phyloP scores from a whole-genome alignment of 2,797 vertebrate genomes.

The Dryobates pubescens region DNA sequence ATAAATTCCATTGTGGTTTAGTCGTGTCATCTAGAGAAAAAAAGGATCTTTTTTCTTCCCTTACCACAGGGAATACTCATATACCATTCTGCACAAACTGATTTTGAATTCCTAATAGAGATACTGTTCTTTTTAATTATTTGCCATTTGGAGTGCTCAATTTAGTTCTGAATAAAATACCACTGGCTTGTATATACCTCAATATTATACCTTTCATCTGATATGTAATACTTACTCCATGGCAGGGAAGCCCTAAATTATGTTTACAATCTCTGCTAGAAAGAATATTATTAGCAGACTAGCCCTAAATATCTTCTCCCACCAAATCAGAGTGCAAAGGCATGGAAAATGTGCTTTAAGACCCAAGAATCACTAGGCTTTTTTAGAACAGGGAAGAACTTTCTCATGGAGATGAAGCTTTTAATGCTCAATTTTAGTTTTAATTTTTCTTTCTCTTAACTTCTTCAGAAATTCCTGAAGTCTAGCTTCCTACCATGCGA shows the following conservation, averaged over 20 bases:
- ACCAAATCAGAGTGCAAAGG: neutral
- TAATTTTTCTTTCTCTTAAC: neutral
- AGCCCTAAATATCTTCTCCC: neutral
- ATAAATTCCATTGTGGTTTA: neutral
- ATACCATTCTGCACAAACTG: neutral
- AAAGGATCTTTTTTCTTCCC: neutral
- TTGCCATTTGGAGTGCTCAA: neutral
- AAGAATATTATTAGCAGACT: neutral
- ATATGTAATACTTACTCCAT: neutral
- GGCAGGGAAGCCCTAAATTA: neutral
- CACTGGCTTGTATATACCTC: neutral
- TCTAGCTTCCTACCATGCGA: neutral
- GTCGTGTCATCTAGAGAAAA: neutral
- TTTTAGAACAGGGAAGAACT: neutral
- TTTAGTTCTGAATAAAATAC: neutral
- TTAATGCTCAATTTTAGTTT: neutral
- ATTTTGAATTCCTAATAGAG: neutral
- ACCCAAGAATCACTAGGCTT: neutral
- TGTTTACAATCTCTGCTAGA: neutral
- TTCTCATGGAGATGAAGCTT: neutral
- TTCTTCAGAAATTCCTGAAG: neutral
- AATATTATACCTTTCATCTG: neutral
- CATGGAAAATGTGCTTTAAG: neutral
- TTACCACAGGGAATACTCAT: neutral
- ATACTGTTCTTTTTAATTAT: neutral